Base-by-base conservation (phyloP, 2,888 invertebrate genomes). In the Heliconius ethilla region DNA sequence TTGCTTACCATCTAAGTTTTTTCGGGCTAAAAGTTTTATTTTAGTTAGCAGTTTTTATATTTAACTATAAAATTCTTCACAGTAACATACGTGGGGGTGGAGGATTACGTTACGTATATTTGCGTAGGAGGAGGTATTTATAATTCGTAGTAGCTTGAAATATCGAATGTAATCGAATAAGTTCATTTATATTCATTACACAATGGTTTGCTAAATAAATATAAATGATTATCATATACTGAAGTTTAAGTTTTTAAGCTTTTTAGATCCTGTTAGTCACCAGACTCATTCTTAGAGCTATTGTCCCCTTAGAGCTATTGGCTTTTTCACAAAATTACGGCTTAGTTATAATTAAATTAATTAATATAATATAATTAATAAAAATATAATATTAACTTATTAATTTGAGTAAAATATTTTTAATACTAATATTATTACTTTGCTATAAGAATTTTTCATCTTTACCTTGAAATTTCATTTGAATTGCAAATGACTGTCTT, bases 391-490 rank as follows among this genome's bases (percentile, higher is more conserved):
- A 33, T 7, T 7, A 33, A 7, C 7, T 33, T 33, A 33, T 7
- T 7, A 66, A 67, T 40, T 40, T 15, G 40, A 25, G 13, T 22
- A 10, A 67, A 67, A 67, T 40, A 40, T 25, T 67, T 66, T n/a
- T 40, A 67, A 40, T 67, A 6, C 25, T 13, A 25, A 40, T n/a
- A 67, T 67, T 40, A n/a, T n/a, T 59, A 37, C 66, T 69, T 59
- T 62, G 40, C 37, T 27, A 15, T 70, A 37, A n/a, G 69, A 55
- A 70, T 70, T 67, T 75, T 75, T 75, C 59, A 75, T 70, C 27
- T 51, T 72, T 65, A 51, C 27, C 65, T 63, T 62, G 40, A 59
- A 72, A 55, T 55, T 29, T 62, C 33, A 33, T 63, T 75, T 65
- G 75, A 76, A 70, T 62, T 72, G 55, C 70, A 55, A 72, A 72